Evolutionary conservation across 2,113 vertebrate genomes (phyloP), one percentile per base, ranked within the genome.

Genomic region (Abramis brama): DNA sequence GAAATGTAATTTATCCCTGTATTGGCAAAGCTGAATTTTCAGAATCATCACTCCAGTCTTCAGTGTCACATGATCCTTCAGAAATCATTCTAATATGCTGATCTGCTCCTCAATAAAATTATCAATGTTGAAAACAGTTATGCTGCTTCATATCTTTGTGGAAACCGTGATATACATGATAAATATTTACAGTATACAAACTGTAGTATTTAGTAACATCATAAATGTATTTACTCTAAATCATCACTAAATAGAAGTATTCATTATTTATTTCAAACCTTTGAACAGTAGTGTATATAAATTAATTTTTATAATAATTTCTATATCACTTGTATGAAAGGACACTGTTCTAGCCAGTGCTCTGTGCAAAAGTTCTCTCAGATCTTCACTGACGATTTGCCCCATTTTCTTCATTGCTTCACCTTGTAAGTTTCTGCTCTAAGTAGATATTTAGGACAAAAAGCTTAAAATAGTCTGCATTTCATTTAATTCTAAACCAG

Each of bases 401-500:
- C 80, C 87, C 66, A 83, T 86, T 86, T 86, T 88, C 80, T 57
- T 82, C 57, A 79, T 25, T 60, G 45, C 79, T 12, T 82, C 83
- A 71, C 62, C 71, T 78, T 79, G 83, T 27, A 79, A 88, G 64
- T 85, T 79, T 82, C 50, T 70, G 66, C 15, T 17, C 9, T 39
- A 79, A 78, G 71, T 39, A 66, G 76, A 88, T 70, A 88, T 84
- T 86, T 84, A 79, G 81, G 68, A 86, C 81, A 75, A 80, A 88
- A 64, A 39, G 45, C 87, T 88, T 84, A 88, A 88, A 88, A 88
- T 84, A 88, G 81, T 86, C 75, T 86, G 81, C 66, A 84, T 84
- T 86, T 88, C 68, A 86, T 76, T 86, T 15, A 60, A 79, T 84
- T 76, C 74, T 79, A 62, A 83, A 79, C 45, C 30, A 70, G 55